Evolutionary conservation across 2,113 vertebrate genomes (phyloP), one percentile per base, ranked within the genome.

Genomic region (Chaetodon auriga): DNA sequence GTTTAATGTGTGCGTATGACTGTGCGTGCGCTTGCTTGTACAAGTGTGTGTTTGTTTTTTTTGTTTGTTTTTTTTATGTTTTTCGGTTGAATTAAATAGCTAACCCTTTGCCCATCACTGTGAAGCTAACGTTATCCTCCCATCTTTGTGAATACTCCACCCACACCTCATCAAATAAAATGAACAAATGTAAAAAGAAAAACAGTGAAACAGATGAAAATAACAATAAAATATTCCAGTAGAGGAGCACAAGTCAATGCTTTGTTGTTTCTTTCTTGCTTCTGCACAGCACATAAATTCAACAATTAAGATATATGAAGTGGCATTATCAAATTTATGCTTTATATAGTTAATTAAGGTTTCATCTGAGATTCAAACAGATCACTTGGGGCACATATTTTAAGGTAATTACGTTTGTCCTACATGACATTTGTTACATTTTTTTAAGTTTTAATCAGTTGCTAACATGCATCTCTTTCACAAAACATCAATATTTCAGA

Each of bases 201-300:
- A 93, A 72, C 82, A 89, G 81, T 92, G 89, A 92, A 93, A 93
- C 91, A 92, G 89, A 94, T 92, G 91, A 93, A 61, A 63, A 93
- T 92, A 93, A 93, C 92, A 95, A 95, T 95, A 94, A 94, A 93
- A 92, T 93, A 96, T 95, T 95, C 92, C 93, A 95, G 83, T 95
- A 95, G 94, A 95, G 87, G 90, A 94, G 90, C 89, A 90, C 93
- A 90, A 85, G 64, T 87, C 69, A 78, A 72, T 62, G 51, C 61
- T 84, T 74, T 68, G 70, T 82, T 65, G 65, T 89, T 81, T 92
- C 49, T 81, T 89, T 61, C 66, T 87, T 77, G 43, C 46, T 82
- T 64, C 23, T 36, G n/a, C 38, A 10, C 55, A n/a, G 4, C 23
- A n/a, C 49, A 38, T 60, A 16, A 36, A 78, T 63, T 49, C 11